Conservation (phyloP, 92 coral and sea anemone species). For the Palythoa heliodiscus region DNA sequence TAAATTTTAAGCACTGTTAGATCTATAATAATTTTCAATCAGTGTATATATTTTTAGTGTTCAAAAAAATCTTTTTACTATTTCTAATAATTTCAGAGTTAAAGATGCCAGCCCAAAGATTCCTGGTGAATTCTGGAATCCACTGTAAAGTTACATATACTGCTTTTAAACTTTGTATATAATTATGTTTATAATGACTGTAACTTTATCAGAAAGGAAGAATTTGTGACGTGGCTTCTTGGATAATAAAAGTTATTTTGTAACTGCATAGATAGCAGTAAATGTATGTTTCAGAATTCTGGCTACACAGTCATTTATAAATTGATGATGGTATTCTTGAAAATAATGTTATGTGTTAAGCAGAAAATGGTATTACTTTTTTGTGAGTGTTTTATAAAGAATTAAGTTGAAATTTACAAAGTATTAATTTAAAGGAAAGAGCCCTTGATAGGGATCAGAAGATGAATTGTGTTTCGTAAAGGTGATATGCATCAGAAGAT, state of each 20-base stretch:
- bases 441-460: too few relatives aligned
- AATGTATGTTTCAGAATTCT: background rate
- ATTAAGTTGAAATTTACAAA: background rate
- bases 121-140: conserved; percentile 44
- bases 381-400: background rate
- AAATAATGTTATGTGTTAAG: background rate
- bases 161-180: background rate
- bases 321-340: background rate
- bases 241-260: background rate
- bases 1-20: background rate
- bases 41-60: background rate
- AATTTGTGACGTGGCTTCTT: background rate
- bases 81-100: background rate
- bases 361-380: background rate
- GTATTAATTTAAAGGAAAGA: background rate
- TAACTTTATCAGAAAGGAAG: background rate
- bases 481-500: too few relatives aligned
- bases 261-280: background rate
- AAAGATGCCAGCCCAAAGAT: conserved; percentile 28
- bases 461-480: too few relatives aligned
- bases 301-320: background rate
- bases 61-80: background rate
- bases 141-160: background rate
- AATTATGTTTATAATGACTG: background rate
- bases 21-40: background rate